Percentiles rank a stretch among this genome's conserved stretches.
These are phyloP conservation scores for Bolinopsis microptera DNA, from an alignment of 37 sponge, comb jelly and placozoan genomes.

Conservation along the genomic window DNA sequence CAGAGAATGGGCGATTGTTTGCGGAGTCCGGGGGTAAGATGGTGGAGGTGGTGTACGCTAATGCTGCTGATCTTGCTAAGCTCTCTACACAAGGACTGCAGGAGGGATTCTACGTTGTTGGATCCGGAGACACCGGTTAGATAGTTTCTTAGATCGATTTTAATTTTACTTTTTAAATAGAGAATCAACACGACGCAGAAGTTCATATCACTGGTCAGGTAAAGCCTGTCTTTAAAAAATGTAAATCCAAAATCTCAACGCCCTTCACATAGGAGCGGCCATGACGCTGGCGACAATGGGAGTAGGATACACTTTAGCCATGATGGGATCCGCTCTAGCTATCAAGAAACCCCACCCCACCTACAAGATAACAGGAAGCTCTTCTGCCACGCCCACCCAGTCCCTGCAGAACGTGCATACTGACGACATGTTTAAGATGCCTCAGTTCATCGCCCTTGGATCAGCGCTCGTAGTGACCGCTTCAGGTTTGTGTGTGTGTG, in stretches of 20 bases:
- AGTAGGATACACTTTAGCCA: slow-evolving; percentile 23
- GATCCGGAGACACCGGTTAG: slow-evolving; percentile 54
- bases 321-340: slow-evolving; percentile 46
- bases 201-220: too few species aligned
- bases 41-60: slow-evolving; percentile 64
- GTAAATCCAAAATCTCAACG: too few species aligned
- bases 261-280: slow-evolving; percentile 39
- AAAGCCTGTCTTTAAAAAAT: too few species aligned
- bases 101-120: slow-evolving; percentile 64
- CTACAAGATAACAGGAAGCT: background rate
- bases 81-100: slow-evolving; percentile 41
- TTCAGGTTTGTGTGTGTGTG: slow-evolving; percentile 51
- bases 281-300: slow-evolving; percentile 55
- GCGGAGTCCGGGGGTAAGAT: slow-evolving; percentile 49
- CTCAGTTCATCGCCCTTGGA: slow-evolving; percentile 57
- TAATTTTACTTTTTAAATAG: too few species aligned
- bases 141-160: background rate
- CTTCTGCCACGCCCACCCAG: background rate
- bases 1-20: slow-evolving; percentile 43
- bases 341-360: slow-evolving; percentile 53
- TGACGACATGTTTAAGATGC: slow-evolving; percentile 50
- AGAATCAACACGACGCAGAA: too few species aligned
- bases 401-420: slow-evolving; percentile 20
- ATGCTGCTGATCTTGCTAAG: slow-evolving; percentile 56
- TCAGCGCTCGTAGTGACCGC: slow-evolving; percentile 6